Conservation (phyloP, 2,113 vertebrate genomes). For the Pelvicachromis taeniatus region DNA sequence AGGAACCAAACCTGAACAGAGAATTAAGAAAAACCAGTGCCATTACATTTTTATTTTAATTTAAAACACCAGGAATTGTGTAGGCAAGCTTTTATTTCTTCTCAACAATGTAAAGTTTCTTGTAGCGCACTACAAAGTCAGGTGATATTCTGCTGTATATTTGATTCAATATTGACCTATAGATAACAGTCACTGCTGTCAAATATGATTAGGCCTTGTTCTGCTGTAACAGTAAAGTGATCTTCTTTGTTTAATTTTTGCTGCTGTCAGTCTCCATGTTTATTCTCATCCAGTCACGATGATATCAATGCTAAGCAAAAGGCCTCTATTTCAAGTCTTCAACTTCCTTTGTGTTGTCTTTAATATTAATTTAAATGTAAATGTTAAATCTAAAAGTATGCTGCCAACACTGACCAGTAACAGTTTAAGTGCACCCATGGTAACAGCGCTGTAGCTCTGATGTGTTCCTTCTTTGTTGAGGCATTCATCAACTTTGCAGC, state of each 20-base stretch:
- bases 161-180: background rate
- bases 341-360: background rate
- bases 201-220: background rate
- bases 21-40: accelerated
- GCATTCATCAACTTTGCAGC: background rate
- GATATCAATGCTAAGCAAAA: background rate
- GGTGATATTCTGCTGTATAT: background rate
- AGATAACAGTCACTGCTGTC: background rate
- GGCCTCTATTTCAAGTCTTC: background rate
- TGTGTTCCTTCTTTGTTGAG: background rate
- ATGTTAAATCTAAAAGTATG: background rate
- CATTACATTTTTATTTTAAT: background rate
- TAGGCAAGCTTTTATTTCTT: background rate
- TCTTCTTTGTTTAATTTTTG: background rate
- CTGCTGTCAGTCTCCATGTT: background rate
- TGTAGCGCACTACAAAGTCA: background rate
- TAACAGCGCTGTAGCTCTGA: background rate
- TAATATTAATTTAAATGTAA: background rate
- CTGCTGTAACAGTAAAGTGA: background rate
- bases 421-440: background rate
- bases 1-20: background rate
- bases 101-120: background rate
- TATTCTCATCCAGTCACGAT: accelerated
- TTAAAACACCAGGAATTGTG: background rate
- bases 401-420: background rate